Conservation (phyloP, 1,140 invertebrate genomes). For the Agraylea sexmaculata region DNA sequence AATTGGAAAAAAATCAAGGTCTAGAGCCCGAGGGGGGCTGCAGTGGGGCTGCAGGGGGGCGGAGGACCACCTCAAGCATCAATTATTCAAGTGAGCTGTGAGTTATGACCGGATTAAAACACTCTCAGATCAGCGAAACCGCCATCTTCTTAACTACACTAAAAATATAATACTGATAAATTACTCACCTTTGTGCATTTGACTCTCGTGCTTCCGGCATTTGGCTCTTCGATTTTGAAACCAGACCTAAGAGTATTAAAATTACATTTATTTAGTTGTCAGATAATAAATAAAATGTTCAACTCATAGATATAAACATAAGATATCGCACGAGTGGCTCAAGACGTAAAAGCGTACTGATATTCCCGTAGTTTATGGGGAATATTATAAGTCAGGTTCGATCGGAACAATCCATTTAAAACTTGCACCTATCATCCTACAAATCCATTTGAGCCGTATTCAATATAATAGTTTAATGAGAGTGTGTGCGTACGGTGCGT, state of each 20-base stretch:
- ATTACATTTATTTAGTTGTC: not conserved
- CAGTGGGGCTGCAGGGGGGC: slow-evolving; percentile 19
- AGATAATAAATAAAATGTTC: not conserved
- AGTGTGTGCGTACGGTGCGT: no score
- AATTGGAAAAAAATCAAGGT: slow-evolving; percentile 11
- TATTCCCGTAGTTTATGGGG: no score
- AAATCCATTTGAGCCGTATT: no score
- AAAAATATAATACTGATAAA: not conserved
- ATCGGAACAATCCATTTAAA: no score
- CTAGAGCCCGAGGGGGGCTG: slow-evolving; percentile 4
- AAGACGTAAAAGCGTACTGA: not conserved
- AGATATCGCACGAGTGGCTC: not conserved
- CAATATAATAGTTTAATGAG: no score
- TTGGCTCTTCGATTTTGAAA: slow-evolving; percentile 93
- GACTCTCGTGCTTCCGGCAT: slow-evolving; percentile 91
- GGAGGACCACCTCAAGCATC: slow-evolving; percentile 33
- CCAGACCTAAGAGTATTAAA: slow-evolving; percentile 62
- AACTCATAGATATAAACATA: not conserved
- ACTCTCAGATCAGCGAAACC: slow-evolving; percentile 35
- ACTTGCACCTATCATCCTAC: no score
- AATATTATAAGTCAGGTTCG: no score
- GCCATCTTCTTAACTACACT: not conserved
- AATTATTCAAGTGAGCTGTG: slow-evolving; percentile 42
- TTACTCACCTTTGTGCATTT: slow-evolving; percentile 80
- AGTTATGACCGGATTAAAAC: slow-evolving; percentile 46